These are phyloP conservation scores for Melitaea cinxia DNA, from an alignment of 1,140 invertebrate species.

Conservation along the genomic window DNA sequence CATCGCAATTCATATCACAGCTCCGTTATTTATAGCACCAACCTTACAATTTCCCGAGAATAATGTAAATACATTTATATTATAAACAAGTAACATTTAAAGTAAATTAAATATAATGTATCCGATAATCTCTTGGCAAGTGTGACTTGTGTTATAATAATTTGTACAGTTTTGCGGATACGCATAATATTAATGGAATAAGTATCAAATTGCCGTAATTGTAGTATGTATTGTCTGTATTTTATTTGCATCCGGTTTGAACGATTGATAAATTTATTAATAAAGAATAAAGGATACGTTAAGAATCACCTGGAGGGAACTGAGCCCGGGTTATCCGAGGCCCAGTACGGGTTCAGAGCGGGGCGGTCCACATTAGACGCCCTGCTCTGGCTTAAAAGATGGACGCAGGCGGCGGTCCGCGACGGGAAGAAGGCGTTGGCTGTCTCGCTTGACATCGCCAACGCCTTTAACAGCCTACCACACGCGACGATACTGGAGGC, in stretches of 20 bases:
- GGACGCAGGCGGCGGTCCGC: too few species aligned
- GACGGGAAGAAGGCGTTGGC: too few species aligned
- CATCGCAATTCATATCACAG: background rate
- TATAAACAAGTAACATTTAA: slow-evolving; percentile 1
- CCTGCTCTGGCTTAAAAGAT: too few species aligned
- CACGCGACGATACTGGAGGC: too few species aligned
- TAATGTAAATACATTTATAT: slow-evolving; percentile 4
- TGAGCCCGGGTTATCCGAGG: too few species aligned
- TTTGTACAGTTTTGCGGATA: slow-evolving; percentile 4
- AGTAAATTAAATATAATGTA: slow-evolving; percentile 9
- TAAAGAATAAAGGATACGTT: background rate
- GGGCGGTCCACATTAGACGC: too few species aligned
- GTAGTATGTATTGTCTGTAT: slow-evolving; percentile 1
- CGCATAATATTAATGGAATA: slow-evolving; percentile 6
- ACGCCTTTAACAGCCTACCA: too few species aligned
- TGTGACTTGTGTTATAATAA: slow-evolving; percentile 3
- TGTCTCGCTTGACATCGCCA: too few species aligned
- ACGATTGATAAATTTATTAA: slow-evolving; percentile 8
- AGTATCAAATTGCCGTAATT: background rate
- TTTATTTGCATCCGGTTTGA: slow-evolving; percentile 11
- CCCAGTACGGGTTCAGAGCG: too few species aligned
- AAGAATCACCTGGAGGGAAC: background rate
- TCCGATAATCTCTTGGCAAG: slow-evolving; percentile 15
- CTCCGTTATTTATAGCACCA: background rate
- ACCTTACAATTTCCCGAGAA: slow-evolving; percentile 3